Conservation (phyloP, 2,888 invertebrate genomes). For the Drosophila aldrichi region DNA sequence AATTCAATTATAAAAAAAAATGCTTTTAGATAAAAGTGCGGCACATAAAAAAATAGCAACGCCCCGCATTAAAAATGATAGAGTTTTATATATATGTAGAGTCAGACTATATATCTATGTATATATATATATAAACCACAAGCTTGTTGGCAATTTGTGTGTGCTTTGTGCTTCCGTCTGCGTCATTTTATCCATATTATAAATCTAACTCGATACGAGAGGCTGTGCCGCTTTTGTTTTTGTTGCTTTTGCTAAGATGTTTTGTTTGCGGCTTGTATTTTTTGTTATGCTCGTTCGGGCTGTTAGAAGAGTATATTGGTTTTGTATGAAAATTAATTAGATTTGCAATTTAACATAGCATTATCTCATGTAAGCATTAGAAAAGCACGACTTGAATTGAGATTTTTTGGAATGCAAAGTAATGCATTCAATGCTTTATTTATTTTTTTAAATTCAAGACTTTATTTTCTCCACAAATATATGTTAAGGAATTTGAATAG, state of each 20-base stretch:
- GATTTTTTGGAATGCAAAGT: too few relatives aligned
- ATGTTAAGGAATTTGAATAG: too few relatives aligned
- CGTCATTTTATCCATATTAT: constrained; percentile 55
- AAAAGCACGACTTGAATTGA: too few relatives aligned
- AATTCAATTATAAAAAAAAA: constrained; percentile 75
- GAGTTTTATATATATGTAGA: constrained; percentile 16
- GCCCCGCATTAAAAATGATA: constrained; percentile 56
- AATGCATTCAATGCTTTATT: too few relatives aligned
- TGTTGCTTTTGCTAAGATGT: constrained; percentile 37
- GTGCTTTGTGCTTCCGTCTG: constrained; percentile 57
- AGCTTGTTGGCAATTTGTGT: constrained; percentile 41
- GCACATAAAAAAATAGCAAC: constrained; percentile 57
- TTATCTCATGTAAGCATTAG: too few relatives aligned
- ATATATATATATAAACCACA: constrained; percentile 51
- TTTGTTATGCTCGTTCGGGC: not conserved
- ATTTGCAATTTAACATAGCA: too few relatives aligned
- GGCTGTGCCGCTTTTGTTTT: constrained; percentile 23
- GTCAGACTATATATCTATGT: not conserved
- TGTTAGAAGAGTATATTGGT: not conserved
- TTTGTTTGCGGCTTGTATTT: constrained; percentile 42
- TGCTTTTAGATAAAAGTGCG: constrained; percentile 68
- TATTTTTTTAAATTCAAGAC: too few relatives aligned
- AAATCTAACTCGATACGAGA: constrained; percentile 32
- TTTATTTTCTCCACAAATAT: too few relatives aligned
- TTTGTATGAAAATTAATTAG: not conserved